These are phyloP conservation scores for Oreochromis grahami DNA, from an alignment of 2,797 vertebrate species.

Conservation along the genomic window DNA sequence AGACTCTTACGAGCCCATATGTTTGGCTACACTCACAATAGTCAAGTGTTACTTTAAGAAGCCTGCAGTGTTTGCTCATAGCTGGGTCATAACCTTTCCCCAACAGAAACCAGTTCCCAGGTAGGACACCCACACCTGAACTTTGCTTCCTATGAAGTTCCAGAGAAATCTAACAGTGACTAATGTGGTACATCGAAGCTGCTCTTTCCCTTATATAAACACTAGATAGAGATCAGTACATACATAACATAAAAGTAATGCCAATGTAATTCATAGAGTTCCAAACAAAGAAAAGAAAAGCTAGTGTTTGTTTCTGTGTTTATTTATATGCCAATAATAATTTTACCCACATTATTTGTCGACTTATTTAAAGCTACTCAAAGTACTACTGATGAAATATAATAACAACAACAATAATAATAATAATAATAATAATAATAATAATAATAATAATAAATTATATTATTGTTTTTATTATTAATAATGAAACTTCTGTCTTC, in stretches of 20 bases:
- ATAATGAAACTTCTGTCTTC: background rate
- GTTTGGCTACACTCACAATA: background rate
- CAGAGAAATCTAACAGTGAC: background rate
- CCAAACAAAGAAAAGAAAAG: background rate
- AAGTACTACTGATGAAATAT: background rate
- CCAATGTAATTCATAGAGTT: background rate
- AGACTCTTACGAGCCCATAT: accelerated
- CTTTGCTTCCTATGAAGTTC: background rate
- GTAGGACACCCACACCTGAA: background rate
- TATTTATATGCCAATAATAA: background rate
- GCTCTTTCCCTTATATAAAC: background rate
- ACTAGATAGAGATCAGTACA: background rate
- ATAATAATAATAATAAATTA: background rate
- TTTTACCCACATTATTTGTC: background rate
- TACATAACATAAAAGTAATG: background rate
- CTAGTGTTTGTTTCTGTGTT: background rate
- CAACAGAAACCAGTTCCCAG: background rate
- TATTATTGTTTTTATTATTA: background rate
- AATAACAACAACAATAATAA: background rate
- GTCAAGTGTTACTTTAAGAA: background rate
- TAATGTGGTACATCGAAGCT: too few species aligned
- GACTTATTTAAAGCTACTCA: background rate
- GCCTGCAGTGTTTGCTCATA: background rate
- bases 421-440: background rate
- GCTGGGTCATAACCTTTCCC: background rate